Conservation (phyloP, 1,140 invertebrate genomes). For the Drosophila setifemur region DNA sequence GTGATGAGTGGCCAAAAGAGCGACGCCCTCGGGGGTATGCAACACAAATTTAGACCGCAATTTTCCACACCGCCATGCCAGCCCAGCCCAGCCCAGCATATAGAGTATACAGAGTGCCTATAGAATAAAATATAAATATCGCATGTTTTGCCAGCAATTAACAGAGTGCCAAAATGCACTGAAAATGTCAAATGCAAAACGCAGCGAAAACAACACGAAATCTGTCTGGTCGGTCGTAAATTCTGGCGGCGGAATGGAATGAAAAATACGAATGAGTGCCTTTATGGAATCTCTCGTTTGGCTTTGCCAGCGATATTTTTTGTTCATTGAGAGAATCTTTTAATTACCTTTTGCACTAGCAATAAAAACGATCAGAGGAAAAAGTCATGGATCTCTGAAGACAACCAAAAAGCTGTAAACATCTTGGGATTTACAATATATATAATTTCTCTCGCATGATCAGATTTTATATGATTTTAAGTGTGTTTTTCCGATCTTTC, state of each 20-base stretch:
- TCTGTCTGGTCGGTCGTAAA: conserved; percentile 5
- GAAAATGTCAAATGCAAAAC: conserved; percentile 35
- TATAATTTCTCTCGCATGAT: too few relatives aligned
- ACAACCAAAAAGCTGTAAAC: conserved; percentile 21
- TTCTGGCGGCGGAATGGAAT: neutral
- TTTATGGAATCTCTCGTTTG: conserved; percentile 10
- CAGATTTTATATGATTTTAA: neutral
- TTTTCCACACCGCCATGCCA: neutral
- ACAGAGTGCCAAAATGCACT: conserved; percentile 27
- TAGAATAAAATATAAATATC: conserved; percentile 22
- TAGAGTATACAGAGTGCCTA: neutral
- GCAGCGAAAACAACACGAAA: conserved; percentile 7
- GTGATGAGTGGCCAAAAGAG: conserved; percentile 7
- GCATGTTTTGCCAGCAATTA: conserved; percentile 27
- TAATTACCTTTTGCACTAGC: conserved; percentile 8
- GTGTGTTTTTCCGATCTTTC: too few relatives aligned
- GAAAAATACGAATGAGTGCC: conserved; percentile 22
- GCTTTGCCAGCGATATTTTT: conserved; percentile 1
- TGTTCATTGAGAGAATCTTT: conserved; percentile 16
- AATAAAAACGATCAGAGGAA: conserved; percentile 11
- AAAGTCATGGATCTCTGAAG: conserved; percentile 8
- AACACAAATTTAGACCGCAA: conserved; percentile 8
- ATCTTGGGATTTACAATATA: neutral
- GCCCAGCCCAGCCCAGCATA: too few relatives aligned
- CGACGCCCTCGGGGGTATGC: conserved; percentile 50